Evolutionary conservation across 2,888 invertebrate species (phyloP).

Genomic region (Caenorhabditis sp.): DNA sequence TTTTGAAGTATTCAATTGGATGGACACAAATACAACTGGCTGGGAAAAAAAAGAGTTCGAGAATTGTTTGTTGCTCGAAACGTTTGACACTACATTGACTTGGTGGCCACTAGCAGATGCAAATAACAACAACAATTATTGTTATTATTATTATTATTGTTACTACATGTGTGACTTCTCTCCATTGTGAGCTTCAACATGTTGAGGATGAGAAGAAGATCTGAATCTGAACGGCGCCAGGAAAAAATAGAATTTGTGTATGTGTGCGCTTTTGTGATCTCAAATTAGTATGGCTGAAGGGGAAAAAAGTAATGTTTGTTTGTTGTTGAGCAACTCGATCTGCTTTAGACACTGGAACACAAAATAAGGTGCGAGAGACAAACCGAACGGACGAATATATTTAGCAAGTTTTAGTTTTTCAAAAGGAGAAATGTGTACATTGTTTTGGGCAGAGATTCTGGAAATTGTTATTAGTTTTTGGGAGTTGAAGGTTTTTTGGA

Average conservation of each 20-base stretch:
- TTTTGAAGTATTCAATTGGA: constrained; percentile 51
- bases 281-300: constrained; percentile 49
- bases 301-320: constrained; percentile 47
- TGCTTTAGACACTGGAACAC: constrained; percentile 24
- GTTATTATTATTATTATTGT: constrained; percentile 37
- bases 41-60: constrained; percentile 36
- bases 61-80: constrained; percentile 63
- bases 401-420: constrained; percentile 25
- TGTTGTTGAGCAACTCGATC: constrained; percentile 44
- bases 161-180: constrained; percentile 46
- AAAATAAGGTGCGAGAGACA: constrained; percentile 36
- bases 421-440: constrained; percentile 26
- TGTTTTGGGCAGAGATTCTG: constrained; percentile 11
- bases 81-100: constrained; percentile 55
- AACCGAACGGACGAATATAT: constrained; percentile 30
- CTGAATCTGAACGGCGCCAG: constrained; percentile 6
- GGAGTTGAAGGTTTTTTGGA: neutral
- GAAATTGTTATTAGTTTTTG: constrained; percentile 30
- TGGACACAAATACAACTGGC: constrained; percentile 46
- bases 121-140: constrained; percentile 56
- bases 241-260: constrained; percentile 13
- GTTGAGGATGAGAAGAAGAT: constrained; percentile 13
- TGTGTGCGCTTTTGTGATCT: constrained; percentile 36
- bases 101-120: constrained; percentile 21
- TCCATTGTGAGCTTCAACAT: constrained; percentile 14